A percentile compares a stretch with the other conserved stretches of the same genome.
Conservation (phyloP, 2,113 vertebrate species). For the Clarias batrachus region DNA sequence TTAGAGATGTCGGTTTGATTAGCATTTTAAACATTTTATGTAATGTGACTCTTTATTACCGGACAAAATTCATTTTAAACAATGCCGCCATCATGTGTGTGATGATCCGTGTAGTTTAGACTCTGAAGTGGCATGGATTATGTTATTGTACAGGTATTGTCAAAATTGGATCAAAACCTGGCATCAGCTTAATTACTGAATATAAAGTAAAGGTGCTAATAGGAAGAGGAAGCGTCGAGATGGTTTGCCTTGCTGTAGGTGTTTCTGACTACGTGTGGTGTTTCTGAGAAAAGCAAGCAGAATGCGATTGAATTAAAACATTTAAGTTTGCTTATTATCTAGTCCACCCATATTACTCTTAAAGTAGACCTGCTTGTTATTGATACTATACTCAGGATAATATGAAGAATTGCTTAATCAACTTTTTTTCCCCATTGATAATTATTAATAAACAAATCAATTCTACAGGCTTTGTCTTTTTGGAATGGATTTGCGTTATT, state of each 20-base stretch:
- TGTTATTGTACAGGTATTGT: background rate
- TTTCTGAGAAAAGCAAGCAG: background rate
- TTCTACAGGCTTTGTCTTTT: background rate
- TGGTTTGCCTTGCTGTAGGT: background rate
- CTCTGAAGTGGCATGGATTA: background rate
- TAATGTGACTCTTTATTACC: no score
- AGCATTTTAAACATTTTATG: no score
- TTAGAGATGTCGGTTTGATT: no score
- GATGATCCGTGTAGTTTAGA: background rate
- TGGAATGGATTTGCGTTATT: background rate
- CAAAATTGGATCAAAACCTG: background rate
- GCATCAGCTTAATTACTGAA: background rate
- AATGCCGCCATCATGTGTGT: background rate
- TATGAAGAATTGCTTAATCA: background rate
- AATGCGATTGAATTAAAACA: background rate
- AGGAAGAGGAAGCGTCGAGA: background rate
- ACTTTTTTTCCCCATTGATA: background rate
- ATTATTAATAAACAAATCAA: background rate
- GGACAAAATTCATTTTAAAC: background rate
- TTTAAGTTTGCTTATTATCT: background rate
- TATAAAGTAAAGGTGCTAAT: background rate
- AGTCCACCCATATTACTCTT: background rate
- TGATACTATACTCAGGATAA: background rate
- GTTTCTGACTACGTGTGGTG: background rate
- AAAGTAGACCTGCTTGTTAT: background rate